Evolutionary conservation across 2,888 invertebrate species (phyloP), one percentile per base, ranked within the genome.

Genomic region (Apeira syringaria): DNA sequence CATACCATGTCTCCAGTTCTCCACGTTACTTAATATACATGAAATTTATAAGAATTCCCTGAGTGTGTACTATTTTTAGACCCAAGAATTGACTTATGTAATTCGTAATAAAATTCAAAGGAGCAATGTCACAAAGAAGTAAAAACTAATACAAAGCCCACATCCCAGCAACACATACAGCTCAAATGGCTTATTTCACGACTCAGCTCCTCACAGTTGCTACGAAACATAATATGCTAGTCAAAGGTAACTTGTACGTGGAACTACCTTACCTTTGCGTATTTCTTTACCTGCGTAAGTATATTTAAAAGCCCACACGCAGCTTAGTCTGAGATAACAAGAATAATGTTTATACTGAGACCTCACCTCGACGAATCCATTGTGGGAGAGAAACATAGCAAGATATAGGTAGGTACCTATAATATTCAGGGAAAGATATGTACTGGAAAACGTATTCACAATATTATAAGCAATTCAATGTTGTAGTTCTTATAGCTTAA

Each of bases 321-420:
- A 18, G 42, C 34, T 42, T 42, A 31, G 35, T 42, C 24, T 8
- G 9, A 30, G 25, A 44, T 37, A 37, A 37, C 37, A 38, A 44
- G 33, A 44, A 32, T 17, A 24, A 37, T 38, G 33, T 33, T 38
- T 43, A 22, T 37, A 37, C 37, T 37, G 33, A 44, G 43, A 37
- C 43, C 43, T 37, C 37, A 28, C 28, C 32, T 28, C 43, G 18
- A 8, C 42, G 30, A 9, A 4, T 7, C 15, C 15, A 32, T 37
- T 37, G 28, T 38, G 27, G 11, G 2, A 8, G 26, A 25, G 32
- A 31, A 43, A 36, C 22, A 22, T 17, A 22, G 35, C 42, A 42
- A 43, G 32, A 43, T 37, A 30, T 31, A 22, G 26, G 20, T 6
- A n/a, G n/a, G n/a, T n/a, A n/a, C n/a, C n/a, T n/a, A n/a, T n/a